Evolutionary conservation across 2,888 invertebrate genomes (phyloP), one percentile per base, ranked within the genome.

Genomic region (Hanleya hanleyi): DNA sequence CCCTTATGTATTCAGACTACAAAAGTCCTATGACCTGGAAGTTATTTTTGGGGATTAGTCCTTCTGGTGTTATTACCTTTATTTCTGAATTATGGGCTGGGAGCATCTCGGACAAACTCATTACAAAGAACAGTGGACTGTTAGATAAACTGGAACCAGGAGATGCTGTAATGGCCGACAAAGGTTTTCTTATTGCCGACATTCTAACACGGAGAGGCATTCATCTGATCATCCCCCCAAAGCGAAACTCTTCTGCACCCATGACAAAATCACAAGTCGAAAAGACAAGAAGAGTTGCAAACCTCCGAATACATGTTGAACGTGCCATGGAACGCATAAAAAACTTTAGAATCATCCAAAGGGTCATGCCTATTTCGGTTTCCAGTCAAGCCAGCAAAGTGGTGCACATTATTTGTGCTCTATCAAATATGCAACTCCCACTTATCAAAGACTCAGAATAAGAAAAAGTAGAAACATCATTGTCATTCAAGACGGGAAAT

Each of bases 121-220:
- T 77, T 5, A 76, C 73, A 9, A 36, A 12, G 1, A 50, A 47
- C 22, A 69, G 41, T 61, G 76, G 74, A 35, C 41, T 79, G 9
- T 0, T 76, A 3, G 37, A 61, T 32, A 61, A 77, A 9, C n/a
- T 79, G 1, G 77, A 77, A 49, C 47, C 57, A 36, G 66, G 71
- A 51, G 75, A 77, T 67, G 62, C 62, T 61, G 72, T 77, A 22
- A 77, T 77, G 74, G 74, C 77, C 12, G 77, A 77, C 50, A 77
- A 74, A 51, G 72, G 77, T 6, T 74, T 74, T 69, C 37, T 61
- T 35, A 75, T 77, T 67, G 69, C 75, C 9, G 71, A 75, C 33
- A 38, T 73, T 26, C 67, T 69, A 37, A 65, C 49, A 49, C 29
- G 33, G 35, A 66, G 37, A 51, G 22, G 62, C 18, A 62, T 38